A percentile compares a stretch with the other conserved stretches of the same genome.
phyloP scores from a whole-genome alignment of 2,797 vertebrate species.

The Leontocebus nigricollis region DNA sequence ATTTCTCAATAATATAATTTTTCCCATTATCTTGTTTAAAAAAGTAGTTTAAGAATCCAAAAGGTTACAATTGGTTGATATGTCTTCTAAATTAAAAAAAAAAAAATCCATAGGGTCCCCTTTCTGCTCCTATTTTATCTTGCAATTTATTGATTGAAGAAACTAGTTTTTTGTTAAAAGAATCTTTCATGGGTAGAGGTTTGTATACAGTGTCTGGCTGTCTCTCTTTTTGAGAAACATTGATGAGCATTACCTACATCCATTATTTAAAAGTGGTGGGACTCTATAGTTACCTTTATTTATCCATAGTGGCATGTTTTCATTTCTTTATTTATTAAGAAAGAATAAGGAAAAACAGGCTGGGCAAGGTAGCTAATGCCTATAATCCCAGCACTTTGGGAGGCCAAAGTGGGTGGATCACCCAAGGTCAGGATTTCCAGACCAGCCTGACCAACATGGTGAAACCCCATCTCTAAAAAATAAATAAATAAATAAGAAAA shows the following conservation, averaged over 20 bases:
- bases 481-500: too few relatives aligned
- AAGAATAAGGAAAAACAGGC: not conserved
- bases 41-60: conserved; percentile 8
- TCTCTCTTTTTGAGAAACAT: not conserved
- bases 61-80: not conserved
- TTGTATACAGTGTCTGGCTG: not conserved
- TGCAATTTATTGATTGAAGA: not conserved
- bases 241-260: not conserved
- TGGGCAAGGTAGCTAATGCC: too few relatives aligned
- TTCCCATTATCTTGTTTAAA: not conserved
- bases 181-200: not conserved
- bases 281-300: not conserved
- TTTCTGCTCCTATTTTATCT: not conserved
- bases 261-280: conserved; percentile 5
- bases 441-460: too few relatives aligned
- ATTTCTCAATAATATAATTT: conserved; percentile 10
- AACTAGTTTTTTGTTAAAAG: not conserved
- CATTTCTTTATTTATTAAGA: not conserved
- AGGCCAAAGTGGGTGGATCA: too few relatives aligned
- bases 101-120: not conserved
- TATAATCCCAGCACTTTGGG: too few relatives aligned
- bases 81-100: not conserved
- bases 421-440: too few relatives aligned
- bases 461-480: too few relatives aligned
- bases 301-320: not conserved